Evolutionary conservation across 2,888 invertebrate species (phyloP), one percentile per base, ranked within the genome.

Genomic region (Heliothis peltigera): DNA sequence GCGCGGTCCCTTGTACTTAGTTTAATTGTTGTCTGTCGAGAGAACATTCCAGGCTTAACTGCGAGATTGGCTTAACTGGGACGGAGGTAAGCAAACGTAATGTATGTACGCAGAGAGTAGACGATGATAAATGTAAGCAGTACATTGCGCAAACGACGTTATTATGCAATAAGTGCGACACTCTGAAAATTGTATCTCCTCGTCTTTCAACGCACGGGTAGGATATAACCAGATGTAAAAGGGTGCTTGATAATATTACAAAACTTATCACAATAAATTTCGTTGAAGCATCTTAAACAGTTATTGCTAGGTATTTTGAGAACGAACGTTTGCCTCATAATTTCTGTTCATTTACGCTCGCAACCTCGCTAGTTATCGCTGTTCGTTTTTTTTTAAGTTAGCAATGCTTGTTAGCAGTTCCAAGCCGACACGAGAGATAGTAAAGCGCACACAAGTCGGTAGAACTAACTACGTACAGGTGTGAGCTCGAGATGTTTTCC

Each of bases 231-330:
- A 75, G 78, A 73, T 75, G 79, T 73, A 72, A 82, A 81, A 75
- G 60, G 64, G 56, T 60, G 64, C 75, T 64, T 70, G 75, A 79
- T 76, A 74, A 78, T 78, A 70, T 78, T 81, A 79, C 81, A 76
- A 76, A 79, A 78, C 74, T 83, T 77, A 82, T 83, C 77, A 81
- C 64, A 66, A 75, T 76, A 75, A 73, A 77, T 78, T 75, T 57
- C 48, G 66, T 65, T 58, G 54, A 68, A 48, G 65, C 66, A 72
- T 67, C 60, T 61, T 63, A 57, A 61, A 56, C 61, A 52, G 62
- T 63, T 54, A 55, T 55, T 75, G 22, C 55, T 10, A 53, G 59
- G 43, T 75, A 67, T 75, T 77, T 73, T 62, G 12, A 59, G 28
- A 57, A 32, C 54, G 64, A 59, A 64, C 39, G 56, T 65, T 67